Evolutionary conservation across 2,888 invertebrate species (phyloP).

Genomic region (Chironomus riparius): DNA sequence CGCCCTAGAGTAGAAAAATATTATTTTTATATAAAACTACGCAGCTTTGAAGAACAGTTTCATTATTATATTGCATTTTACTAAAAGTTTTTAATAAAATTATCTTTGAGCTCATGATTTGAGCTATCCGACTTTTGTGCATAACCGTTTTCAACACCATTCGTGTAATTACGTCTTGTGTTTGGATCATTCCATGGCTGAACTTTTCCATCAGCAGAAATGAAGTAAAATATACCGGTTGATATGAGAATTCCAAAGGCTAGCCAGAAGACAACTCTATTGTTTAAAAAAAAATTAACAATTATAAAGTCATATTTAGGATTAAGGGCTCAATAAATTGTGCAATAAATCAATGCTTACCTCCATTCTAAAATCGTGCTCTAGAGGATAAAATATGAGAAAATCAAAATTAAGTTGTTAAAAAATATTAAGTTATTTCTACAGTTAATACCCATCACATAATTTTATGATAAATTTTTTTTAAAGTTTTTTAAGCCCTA

Average conservation of each 20-base stretch:
- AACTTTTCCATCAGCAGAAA: conserved; percentile 23
- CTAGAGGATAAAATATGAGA: not conserved
- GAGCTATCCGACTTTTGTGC: not conserved
- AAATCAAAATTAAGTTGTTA: too few species aligned
- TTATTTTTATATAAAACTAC: too few species aligned
- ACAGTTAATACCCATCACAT: too few species aligned
- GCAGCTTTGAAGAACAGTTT: too few species aligned
- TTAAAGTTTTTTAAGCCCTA: too few species aligned
- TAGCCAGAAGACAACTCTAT: conserved; percentile 14
- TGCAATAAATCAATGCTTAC: not conserved
- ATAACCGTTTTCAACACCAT: not conserved
- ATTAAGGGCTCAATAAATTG: too few species aligned
- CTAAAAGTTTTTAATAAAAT: not conserved
- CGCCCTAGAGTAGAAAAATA: too few species aligned
- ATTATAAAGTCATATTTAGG: not conserved
- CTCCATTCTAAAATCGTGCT: conserved; percentile 22
- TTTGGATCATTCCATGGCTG: conserved; percentile 17
- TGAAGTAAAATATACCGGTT: conserved; percentile 18
- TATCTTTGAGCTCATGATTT: not conserved
- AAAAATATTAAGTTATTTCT: too few species aligned
- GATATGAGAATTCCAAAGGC: conserved; percentile 13
- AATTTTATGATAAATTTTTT: too few species aligned
- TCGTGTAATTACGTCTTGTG: not conserved
- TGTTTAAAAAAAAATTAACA: not conserved
- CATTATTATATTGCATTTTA: not conserved